phyloP scores from a whole-genome alignment of 1,140 invertebrate species.

The Drosophila athabasca region DNA sequence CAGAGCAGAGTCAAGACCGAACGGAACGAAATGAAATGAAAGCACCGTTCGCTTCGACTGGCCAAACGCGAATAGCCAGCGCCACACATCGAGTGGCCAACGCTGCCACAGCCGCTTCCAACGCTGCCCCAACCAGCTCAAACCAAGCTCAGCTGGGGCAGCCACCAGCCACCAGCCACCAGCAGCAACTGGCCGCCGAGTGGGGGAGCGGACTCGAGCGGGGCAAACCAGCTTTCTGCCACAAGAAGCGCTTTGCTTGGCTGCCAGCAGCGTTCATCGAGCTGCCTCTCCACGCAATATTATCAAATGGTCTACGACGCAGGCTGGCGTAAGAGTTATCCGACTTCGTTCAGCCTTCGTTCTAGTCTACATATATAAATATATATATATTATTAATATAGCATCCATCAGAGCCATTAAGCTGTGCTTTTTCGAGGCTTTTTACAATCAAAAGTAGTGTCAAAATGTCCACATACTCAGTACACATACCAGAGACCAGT shows the following conservation, averaged over 20 bases:
- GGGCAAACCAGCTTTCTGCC: conserved; percentile 38
- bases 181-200: background rate
- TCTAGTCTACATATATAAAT: too few relatives aligned
- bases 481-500: too few relatives aligned
- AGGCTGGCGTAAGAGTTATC: conserved; percentile 5
- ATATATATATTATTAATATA: too few relatives aligned
- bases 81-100: conserved; percentile 53
- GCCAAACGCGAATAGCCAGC: conserved; percentile 73
- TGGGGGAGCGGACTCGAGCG: background rate
- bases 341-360: too few relatives aligned
- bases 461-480: too few relatives aligned
- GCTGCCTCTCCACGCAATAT: conserved; percentile 52
- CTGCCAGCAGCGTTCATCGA: conserved; percentile 10
- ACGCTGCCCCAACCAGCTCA: background rate
- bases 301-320: conserved; percentile 44
- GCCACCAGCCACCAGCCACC: background rate
- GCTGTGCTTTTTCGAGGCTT: too few relatives aligned
- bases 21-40: conserved; percentile 31
- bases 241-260: background rate
- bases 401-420: too few relatives aligned
- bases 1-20: too few relatives aligned
- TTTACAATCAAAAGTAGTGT: too few relatives aligned
- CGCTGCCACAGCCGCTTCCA: conserved; percentile 8
- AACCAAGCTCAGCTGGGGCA: conserved; percentile 1
- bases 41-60: conserved; percentile 77